Percentiles rank a stretch among this genome's conserved stretches.
Evolutionary conservation across 2,113 vertebrate genomes (phyloP).

Genomic region (Mustela lutreola): DNA sequence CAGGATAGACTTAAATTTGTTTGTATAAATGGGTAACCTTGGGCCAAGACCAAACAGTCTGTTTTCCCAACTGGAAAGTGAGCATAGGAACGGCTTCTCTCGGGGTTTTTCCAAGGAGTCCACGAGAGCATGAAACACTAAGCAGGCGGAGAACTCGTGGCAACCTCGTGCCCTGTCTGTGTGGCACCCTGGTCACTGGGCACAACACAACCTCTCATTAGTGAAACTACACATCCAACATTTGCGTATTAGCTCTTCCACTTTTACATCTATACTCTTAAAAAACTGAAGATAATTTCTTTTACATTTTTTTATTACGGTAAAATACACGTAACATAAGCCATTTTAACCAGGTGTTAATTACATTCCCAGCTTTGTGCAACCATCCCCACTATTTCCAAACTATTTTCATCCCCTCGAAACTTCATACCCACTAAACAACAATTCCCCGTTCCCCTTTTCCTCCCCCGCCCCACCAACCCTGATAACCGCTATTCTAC

Average conservation of each 20-base stretch:
- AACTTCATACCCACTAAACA: background rate
- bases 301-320: background rate
- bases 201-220: rapidly evolving
- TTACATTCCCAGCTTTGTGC: background rate
- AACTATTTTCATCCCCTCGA: background rate
- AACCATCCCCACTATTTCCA: background rate
- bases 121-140: rapidly evolving
- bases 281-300: background rate
- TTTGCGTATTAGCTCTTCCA: background rate
- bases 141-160: rapidly evolving
- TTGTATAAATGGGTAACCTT: background rate
- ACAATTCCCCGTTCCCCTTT: background rate
- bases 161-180: rapidly evolving
- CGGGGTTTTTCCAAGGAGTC: background rate
- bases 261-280: background rate
- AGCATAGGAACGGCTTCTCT: background rate
- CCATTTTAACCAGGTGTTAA: background rate
- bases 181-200: rapidly evolving
- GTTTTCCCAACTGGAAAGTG: background rate
- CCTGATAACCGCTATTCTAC: background rate
- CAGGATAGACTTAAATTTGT: background rate
- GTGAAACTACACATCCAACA: background rate
- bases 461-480: rapidly evolving
- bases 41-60: background rate
- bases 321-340: background rate